Evolutionary conservation across 2,888 invertebrate genomes (phyloP).

Genomic region (Phanerotoma sp.): DNA sequence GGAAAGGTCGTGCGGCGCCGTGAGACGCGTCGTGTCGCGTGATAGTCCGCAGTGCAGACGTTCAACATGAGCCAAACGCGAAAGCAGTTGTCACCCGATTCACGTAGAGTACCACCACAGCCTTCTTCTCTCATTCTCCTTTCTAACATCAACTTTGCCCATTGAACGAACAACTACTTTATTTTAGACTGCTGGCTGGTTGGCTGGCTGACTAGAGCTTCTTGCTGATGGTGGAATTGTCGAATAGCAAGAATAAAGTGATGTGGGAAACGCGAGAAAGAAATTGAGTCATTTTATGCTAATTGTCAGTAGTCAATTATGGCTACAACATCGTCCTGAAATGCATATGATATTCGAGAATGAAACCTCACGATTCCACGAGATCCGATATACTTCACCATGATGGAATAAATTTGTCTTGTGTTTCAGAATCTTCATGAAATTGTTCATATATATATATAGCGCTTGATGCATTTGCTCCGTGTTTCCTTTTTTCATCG

Average conservation of each 20-base stretch:
- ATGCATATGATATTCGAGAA: conserved; percentile 10
- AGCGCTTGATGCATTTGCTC: conserved; percentile 8
- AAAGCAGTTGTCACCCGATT: conserved; percentile 5
- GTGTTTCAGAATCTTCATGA: conserved; percentile 6
- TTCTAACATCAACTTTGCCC: not conserved
- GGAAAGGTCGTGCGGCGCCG: conserved; percentile 16
- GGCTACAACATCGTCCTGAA: not conserved
- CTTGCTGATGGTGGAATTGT: too few relatives aligned
- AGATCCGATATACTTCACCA: not conserved
- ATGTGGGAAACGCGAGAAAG: conserved; percentile 28
- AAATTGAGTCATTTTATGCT: conserved; percentile 38
- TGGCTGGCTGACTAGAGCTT: too few relatives aligned
- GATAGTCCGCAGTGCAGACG: conserved; percentile 34
- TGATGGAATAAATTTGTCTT: conserved; percentile 14
- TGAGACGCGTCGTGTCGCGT: conserved; percentile 26
- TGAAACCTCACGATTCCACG: too few relatives aligned
- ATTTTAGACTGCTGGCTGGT: conserved; percentile 6
- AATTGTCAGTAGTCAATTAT: conserved; percentile 31
- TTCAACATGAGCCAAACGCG: conserved; percentile 18
- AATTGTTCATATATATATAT: not conserved
- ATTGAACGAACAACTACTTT: not conserved
- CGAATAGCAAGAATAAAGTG: conserved; percentile 5
- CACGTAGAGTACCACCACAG: not conserved
- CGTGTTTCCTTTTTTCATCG: conserved; percentile 10
- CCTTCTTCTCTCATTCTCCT: not conserved